Evolutionary conservation across 2,797 vertebrate genomes (phyloP).

Genomic region (Falco peregrinus): DNA sequence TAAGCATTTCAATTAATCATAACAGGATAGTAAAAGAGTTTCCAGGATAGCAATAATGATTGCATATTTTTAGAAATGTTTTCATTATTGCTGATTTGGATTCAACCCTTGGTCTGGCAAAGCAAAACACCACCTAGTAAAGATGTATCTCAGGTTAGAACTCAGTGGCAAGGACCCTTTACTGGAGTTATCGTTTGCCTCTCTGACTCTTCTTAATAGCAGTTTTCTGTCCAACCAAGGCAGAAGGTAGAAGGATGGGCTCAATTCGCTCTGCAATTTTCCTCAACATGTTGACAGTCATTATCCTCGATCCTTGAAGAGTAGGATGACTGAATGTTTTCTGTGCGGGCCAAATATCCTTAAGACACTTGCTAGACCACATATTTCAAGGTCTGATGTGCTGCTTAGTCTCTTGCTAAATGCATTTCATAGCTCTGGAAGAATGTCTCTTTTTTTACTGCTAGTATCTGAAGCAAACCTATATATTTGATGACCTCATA

Average conservation of each 20-base stretch:
- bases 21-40: neutral
- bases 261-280: slow-evolving; percentile 28
- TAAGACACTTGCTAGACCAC: neutral
- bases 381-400: neutral
- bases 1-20: slow-evolving; percentile 1
- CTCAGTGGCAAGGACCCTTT: neutral
- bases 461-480: neutral
- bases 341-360: neutral
- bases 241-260: neutral
- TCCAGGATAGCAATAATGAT: neutral
- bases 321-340: slow-evolving; percentile 21
- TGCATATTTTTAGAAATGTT: neutral
- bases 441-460: neutral
- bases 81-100: neutral
- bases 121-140: neutral
- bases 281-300: neutral
- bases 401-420: neutral
- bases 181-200: neutral
- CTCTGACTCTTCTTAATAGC: neutral
- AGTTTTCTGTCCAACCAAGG: neutral
- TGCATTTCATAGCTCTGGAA: neutral
- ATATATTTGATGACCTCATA: neutral
- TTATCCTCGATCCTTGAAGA: neutral
- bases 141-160: neutral
- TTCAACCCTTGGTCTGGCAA: neutral